Base-by-base conservation (phyloP, 2,113 vertebrate genomes). In the Macheiramphus alcinus region DNA sequence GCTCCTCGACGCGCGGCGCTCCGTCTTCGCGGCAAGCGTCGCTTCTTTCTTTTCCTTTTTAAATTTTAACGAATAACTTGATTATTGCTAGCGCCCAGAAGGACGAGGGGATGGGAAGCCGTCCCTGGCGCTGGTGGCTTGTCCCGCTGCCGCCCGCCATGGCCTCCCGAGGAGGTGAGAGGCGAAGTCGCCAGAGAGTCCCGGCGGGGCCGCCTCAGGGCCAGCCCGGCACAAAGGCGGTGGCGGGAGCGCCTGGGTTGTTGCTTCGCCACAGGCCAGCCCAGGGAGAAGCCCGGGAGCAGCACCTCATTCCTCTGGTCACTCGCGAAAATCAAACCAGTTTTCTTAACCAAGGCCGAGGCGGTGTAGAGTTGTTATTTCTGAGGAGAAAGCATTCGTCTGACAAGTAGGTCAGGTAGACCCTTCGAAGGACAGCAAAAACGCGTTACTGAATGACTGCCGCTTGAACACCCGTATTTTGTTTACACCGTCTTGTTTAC, bases 11-110 rank as follows among this genome's bases (percentile, higher is more conserved):
- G 43, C 20, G 12, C 19, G 3, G 9, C 29, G 9, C 5, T 2
- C 6, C 1, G 4, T 6, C 12, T 4, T 9, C 45, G 0, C 21
- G 2, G 53, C 18, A 26, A 2, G 15, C 3, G 50, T 15, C 34
- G 23, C 2, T 53, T 19, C 14, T 70, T 82, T 66, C 9, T 19
- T 12, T 16, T 20, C 40, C 21, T 32, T n/a, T 26, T 16, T 2
- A 16, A 7, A 29, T 16, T 34, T 21, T 4, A 63, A 34, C 31
- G 4, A 16, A 14, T n/a, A 32, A 32, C 8, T 23, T 34, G 3
- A 8, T 21, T 25, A 9, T 13, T 32, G 16, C 10, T 6, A 26
- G 63, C 29, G 43, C 89, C 29, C 31, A 15, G 36, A 16, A 48
- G 36, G 45, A 40, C 7, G 43, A 59, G 58, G 9, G 22, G 8